Evolutionary conservation across 1,140 invertebrate species (phyloP).

Genomic region (Saxidomus purpurata): DNA sequence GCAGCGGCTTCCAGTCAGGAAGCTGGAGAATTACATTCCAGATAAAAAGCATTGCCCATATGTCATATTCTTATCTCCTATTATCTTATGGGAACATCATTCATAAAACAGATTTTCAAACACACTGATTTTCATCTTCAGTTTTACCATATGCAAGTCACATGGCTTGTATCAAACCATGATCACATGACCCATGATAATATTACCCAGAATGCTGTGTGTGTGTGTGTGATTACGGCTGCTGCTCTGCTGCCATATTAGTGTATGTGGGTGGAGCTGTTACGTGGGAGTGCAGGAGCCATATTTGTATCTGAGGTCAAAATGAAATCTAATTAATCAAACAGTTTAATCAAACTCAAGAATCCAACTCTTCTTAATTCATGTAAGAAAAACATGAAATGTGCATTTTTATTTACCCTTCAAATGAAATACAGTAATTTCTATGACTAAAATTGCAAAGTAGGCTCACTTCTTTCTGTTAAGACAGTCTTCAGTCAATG

Average conservation of each 20-base stretch:
- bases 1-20: neutral
- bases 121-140: conserved; percentile 26
- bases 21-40: neutral
- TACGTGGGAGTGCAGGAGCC: conserved; percentile 37
- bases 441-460: too few species aligned
- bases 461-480: too few species aligned
- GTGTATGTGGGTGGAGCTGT: conserved; percentile 50
- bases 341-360: neutral
- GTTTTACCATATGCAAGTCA: conserved; percentile 46
- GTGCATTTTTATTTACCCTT: too few species aligned
- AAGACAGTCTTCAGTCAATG: too few species aligned
- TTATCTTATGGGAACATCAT: conserved; percentile 41
- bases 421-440: too few species aligned
- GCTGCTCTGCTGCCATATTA: conserved; percentile 31
- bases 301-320: conserved; percentile 35
- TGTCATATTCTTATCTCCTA: conserved; percentile 26
- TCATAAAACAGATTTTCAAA: conserved; percentile 43
- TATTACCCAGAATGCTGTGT: conserved; percentile 52
- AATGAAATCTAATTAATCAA: conserved; percentile 14
- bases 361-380: too few species aligned
- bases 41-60: conserved; percentile 40
- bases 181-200: conserved; percentile 26
- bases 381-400: too few species aligned
- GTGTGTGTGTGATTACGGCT: neutral
- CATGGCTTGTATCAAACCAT: conserved; percentile 21